A percentile compares a stretch with the other conserved stretches of the same genome.
Conservation (phyloP, 2,113 vertebrate species). For the Meriones unguiculatus region DNA sequence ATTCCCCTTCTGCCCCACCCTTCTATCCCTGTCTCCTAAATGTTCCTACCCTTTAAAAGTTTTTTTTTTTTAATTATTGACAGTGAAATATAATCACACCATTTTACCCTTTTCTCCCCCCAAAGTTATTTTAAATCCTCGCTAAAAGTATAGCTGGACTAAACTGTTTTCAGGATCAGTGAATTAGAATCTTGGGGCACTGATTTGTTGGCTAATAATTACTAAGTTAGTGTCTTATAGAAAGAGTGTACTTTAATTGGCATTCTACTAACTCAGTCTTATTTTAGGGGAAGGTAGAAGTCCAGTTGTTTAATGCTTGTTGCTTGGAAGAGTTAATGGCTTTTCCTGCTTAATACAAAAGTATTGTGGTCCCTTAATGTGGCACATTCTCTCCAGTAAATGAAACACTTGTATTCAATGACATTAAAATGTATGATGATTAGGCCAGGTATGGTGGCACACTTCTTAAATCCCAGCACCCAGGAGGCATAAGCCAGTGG, state of each 20-base stretch:
- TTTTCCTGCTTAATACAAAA: conserved; percentile 9
- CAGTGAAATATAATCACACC: background rate
- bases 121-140: conserved; percentile 41
- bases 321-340: background rate
- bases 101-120: background rate
- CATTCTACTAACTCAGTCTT: background rate
- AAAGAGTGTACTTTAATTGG: background rate
- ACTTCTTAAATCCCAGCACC: background rate
- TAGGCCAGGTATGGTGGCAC: background rate
- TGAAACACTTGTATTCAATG: conserved; percentile 14
- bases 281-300: background rate
- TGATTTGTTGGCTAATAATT: background rate
- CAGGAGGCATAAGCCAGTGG: background rate
- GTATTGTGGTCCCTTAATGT: background rate
- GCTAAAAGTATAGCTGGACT: background rate
- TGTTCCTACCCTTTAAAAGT: background rate
- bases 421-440: background rate
- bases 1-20: background rate
- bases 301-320: background rate
- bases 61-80: background rate
- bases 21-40: background rate
- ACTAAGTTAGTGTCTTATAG: background rate
- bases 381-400: conserved; percentile 13
- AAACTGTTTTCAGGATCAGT: background rate
- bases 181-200: background rate